Evolutionary conservation across 2,113 vertebrate species (phyloP), one percentile per base, ranked within the genome.

Genomic region (Hystrix brachyura): DNA sequence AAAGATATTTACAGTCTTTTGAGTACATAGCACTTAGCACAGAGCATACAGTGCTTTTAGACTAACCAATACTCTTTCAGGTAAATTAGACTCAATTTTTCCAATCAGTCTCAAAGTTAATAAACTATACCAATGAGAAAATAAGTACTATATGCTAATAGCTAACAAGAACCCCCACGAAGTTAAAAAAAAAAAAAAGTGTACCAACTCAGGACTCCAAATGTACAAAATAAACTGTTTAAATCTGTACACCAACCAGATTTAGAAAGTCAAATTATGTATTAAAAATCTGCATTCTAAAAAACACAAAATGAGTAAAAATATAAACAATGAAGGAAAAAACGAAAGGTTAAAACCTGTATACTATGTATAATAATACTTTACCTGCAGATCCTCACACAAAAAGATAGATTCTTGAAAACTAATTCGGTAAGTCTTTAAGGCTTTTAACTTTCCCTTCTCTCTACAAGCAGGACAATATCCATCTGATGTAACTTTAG

Each of bases 321-420:
- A 94, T 53, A 69, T 79, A 90, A 95, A 86, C 32, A 91, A 23
- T 43, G 27, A 87, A 90, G 25, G n/a, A 65, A 82, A 71, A 78
- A 86, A 23, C 1, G 72, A 90, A 94, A 90, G 18, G 60, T 62
- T 62, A 82, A 94, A 85, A 53, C 27, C 27, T 34, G n/a, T 7
- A 69, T 46, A 59, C n/a, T 38, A 86, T 51, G n/a, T 84, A 69
- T 55, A 78, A 51, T 59, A 86, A 53, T 74, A 60, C 48, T 92
- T 96, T 98, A 99, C 99, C 99, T 99, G 98, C 96, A 99, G 98
- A 98, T 99, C 99, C 97, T 99, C 99, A 98, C 99, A 99, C 82
- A 99, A 98, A 34, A 97, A 98, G 98, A 99, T 95, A 5, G 99
- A 99, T 93, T 99, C 99, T 89, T 99, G 98, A 96, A 99, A 99